Evolutionary conservation across 2,113 vertebrate genomes (phyloP).

Genomic region (Leucoraja erinaceus): DNA sequence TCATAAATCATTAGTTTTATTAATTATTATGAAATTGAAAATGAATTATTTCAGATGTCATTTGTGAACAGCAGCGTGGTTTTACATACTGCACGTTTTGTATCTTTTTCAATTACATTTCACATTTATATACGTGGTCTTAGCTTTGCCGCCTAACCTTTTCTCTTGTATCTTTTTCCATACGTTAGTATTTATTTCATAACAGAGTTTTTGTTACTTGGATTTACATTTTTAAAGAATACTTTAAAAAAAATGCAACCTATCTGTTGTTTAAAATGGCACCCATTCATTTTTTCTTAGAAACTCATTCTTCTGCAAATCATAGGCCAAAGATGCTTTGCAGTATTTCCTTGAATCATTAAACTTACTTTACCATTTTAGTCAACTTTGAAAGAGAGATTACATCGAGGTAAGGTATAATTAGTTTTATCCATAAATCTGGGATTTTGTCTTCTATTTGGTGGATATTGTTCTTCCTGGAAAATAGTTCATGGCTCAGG

Average conservation of each 20-base stretch:
- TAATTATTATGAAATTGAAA: constrained; percentile 43
- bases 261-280: not conserved
- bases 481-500: not conserved
- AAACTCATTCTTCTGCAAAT: not conserved
- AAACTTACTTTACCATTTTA: not conserved
- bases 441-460: not conserved
- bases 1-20: constrained; percentile 49
- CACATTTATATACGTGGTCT: not conserved
- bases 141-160: not conserved
- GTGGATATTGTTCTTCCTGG: not conserved
- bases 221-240: not conserved
- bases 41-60: constrained; percentile 42
- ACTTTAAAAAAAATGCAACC: not conserved
- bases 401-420: not conserved
- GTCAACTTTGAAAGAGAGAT: not conserved
- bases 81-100: not conserved
- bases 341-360: not conserved
- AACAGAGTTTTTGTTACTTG: not conserved
- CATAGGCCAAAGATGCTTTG: not conserved
- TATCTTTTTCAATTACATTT: not conserved
- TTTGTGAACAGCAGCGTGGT: constrained; percentile 42
- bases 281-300: not conserved
- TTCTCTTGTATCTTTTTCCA: not conserved
- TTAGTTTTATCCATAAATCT: not conserved
- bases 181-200: too few species aligned